phyloP scores from a whole-genome alignment of 2,888 invertebrate species.

The Timema cristinae region DNA sequence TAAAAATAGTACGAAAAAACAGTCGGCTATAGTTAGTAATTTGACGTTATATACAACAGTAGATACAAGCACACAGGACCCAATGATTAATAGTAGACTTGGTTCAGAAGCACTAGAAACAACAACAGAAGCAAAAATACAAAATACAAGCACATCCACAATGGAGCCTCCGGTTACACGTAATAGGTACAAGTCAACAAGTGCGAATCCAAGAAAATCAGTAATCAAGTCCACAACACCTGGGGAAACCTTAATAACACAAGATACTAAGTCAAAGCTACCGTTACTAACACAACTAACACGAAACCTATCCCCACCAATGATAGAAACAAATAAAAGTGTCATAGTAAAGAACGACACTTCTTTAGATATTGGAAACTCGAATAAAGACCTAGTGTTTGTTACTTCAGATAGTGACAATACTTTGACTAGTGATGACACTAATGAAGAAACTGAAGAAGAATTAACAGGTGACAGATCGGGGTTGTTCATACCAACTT shows the following conservation, averaged over 20 bases:
- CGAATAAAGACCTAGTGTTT: slow-evolving; percentile 13
- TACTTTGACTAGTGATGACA: neutral
- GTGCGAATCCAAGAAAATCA: neutral
- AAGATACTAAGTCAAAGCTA: neutral
- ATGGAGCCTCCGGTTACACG: no score
- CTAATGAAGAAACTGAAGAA: neutral
- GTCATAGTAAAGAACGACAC: neutral
- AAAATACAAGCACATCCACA: no score
- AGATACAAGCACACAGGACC: no score
- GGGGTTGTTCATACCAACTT: slow-evolving; percentile 66
- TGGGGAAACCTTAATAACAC: neutral
- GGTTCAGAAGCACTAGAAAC: no score
- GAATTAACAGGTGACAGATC: slow-evolving; percentile 41
- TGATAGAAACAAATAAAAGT: neutral
- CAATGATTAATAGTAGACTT: no score
- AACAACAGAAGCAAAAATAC: no score
- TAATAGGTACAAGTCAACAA: no score
- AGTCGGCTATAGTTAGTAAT: no score
- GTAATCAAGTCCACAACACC: neutral
- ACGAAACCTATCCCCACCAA: neutral
- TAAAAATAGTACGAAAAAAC: no score
- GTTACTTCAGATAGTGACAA: slow-evolving; percentile 5
- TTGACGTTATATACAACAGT: no score
- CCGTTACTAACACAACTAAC: slow-evolving; percentile 4
- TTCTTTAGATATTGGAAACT: slow-evolving; percentile 18